Evolutionary conservation across 2,888 invertebrate species (phyloP).

Genomic region (Nasonovia ribisnigri): DNA sequence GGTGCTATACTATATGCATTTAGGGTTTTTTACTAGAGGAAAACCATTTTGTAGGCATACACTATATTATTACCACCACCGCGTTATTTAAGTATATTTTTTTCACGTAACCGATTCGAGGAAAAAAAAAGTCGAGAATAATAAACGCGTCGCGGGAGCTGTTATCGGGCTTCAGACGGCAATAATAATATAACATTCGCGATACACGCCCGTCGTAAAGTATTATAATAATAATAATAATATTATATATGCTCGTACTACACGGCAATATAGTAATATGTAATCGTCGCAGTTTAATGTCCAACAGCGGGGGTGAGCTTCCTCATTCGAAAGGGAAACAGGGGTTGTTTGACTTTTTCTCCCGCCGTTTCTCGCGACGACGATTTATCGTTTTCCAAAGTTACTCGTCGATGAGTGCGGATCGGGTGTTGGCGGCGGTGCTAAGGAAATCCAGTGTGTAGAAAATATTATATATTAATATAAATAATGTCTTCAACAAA

Average conservation of each 20-base stretch:
- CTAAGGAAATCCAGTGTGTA: too few species aligned
- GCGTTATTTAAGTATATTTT: not conserved
- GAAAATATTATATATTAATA: too few species aligned
- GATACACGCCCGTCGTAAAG: not conserved
- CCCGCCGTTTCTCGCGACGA: not conserved
- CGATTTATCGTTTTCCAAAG: not conserved
- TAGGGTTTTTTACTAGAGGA: not conserved
- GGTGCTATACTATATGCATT: too few species aligned
- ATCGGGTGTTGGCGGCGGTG: too few species aligned
- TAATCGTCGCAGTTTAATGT: not conserved
- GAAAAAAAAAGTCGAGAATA: not conserved
- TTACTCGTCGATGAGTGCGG: not conserved
- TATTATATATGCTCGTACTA: not conserved
- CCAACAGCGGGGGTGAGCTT: not conserved
- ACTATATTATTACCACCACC: not conserved
- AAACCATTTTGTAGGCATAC: not conserved
- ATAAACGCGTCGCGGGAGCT: not conserved
- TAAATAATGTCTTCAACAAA: not conserved
- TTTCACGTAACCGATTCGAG: not conserved
- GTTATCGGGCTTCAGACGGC: not conserved
- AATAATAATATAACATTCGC: not conserved
- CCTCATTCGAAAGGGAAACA: not conserved
- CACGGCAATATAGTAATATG: not conserved
- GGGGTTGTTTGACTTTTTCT: slow-evolving; percentile 12
- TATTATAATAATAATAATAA: not conserved